These are phyloP conservation scores for Gymnocypris eckloni DNA, from an alignment of 2,797 vertebrate genomes.

Conservation along the genomic window DNA sequence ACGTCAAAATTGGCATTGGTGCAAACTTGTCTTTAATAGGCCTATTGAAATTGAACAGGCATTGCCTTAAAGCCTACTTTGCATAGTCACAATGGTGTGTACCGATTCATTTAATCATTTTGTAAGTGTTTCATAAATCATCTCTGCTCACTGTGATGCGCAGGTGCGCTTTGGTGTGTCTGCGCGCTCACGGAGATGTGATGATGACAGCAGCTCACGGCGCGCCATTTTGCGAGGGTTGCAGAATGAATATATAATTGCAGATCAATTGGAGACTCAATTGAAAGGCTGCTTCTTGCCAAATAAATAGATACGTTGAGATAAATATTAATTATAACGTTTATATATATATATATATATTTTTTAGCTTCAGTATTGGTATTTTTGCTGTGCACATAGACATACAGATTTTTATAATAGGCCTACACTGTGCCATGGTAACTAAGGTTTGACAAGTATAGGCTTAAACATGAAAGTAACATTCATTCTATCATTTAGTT, in stretches of 20 bases:
- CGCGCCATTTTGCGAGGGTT: slow-evolving; percentile 53
- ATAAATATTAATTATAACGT: not conserved
- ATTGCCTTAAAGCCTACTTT: not conserved
- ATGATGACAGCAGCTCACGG: slow-evolving; percentile 24
- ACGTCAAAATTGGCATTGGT: not conserved
- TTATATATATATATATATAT: not conserved
- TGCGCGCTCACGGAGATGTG: slow-evolving; percentile 20
- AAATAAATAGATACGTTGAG: not conserved
- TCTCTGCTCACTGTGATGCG: not conserved
- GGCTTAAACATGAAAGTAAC: not conserved
- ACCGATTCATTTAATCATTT: not conserved
- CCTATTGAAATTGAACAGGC: not conserved
- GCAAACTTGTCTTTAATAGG: no score
- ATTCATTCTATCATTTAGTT: not conserved
- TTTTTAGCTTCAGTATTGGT: not conserved
- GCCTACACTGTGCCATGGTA: not conserved
- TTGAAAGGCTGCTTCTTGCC: not conserved
- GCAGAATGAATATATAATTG: slow-evolving; percentile 14
- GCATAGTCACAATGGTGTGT: not conserved
- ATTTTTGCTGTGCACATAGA: not conserved
- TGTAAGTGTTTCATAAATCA: not conserved
- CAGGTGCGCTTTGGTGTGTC: slow-evolving; percentile 27
- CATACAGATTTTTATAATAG: not conserved
- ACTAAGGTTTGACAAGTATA: not conserved
- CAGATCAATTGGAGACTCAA: not conserved